Base-by-base conservation (phyloP, 2,113 vertebrate species). In the Paradisaea rubra region DNA sequence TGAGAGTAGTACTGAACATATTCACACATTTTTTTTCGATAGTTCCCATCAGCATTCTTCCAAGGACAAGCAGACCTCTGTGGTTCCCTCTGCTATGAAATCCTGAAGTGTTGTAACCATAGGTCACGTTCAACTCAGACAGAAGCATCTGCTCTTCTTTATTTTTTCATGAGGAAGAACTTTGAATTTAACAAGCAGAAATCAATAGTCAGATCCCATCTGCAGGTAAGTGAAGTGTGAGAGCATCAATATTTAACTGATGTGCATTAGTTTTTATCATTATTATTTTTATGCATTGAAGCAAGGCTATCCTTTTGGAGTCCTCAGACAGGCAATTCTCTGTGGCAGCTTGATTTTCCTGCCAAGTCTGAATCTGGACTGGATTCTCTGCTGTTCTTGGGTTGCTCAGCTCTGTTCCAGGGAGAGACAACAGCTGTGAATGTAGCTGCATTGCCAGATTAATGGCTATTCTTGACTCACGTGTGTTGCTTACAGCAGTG, bases 151-250 rank as follows among this genome's bases (percentile, higher is more conserved):
- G 99, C 99, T 33, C 98, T 99, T 86, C 98, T 99, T 15, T 99
- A 99, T 95, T 99, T 99, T 94, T 98, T 99, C 98, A 99, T 99
- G 99, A 99, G 99, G 86, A 99, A 98, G 94, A 99, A 99, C 96
- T 99, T 99, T 97, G 99, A 99, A 95, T 99, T 99, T 95, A 99
- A 99, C 82, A 99, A 99, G 96, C 99, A 99, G 83, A 99, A 98
- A 89, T 99, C 99, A 52, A 99, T 99, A 81, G 99, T 99, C 57
- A 98, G 99, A 92, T 99, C 99, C 50, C 99, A 99, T 94, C 97
- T 99, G 86, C 99, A 99, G 98, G 99, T 99, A 91, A 96, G 98
- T 59, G 31, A 80, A 78, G 25, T 33, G 14, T 20, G 66, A 88
- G 49, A 12, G 71, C 30, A 31, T 74, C 30, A n/a, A 27, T 59